Evolutionary conservation across 2,888 invertebrate species (phyloP).

Genomic region (Caradrina clavipalpis): DNA sequence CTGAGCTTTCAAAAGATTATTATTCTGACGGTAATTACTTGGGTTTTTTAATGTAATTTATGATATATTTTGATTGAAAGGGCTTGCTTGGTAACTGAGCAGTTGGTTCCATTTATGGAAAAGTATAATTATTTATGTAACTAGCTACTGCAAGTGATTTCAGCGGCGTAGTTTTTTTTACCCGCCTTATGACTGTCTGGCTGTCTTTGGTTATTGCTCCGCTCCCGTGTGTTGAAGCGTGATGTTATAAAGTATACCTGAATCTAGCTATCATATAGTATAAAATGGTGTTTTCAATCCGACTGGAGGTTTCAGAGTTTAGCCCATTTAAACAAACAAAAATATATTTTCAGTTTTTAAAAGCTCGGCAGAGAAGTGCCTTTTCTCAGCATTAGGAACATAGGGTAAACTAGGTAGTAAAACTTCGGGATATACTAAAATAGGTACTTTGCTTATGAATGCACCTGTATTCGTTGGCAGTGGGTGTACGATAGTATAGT

Average conservation of each 20-base stretch:
- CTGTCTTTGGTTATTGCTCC: too few species aligned
- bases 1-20: constrained; percentile 43
- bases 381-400: not conserved
- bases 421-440: not conserved
- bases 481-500: constrained; percentile 19
- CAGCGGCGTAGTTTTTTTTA: too few species aligned
- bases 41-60: constrained; percentile 19
- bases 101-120: not conserved
- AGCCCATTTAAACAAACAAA: too few species aligned
- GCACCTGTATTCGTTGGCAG: not conserved
- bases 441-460: not conserved
- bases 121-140: not conserved
- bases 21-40: constrained; percentile 34
- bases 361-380: not conserved
- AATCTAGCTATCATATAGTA: too few species aligned
- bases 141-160: too few species aligned
- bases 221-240: too few species aligned
- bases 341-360: too few species aligned
- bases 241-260: too few species aligned
- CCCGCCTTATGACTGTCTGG: too few species aligned
- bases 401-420: not conserved
- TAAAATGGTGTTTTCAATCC: too few species aligned
- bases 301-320: too few species aligned
- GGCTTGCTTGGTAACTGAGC: not conserved
- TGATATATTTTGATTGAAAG: constrained; percentile 10